A percentile compares a stretch with the other conserved stretches of the same genome.
Evolutionary conservation across 2,888 invertebrate genomes (phyloP).

Genomic region (Drosophila picticornis): DNA sequence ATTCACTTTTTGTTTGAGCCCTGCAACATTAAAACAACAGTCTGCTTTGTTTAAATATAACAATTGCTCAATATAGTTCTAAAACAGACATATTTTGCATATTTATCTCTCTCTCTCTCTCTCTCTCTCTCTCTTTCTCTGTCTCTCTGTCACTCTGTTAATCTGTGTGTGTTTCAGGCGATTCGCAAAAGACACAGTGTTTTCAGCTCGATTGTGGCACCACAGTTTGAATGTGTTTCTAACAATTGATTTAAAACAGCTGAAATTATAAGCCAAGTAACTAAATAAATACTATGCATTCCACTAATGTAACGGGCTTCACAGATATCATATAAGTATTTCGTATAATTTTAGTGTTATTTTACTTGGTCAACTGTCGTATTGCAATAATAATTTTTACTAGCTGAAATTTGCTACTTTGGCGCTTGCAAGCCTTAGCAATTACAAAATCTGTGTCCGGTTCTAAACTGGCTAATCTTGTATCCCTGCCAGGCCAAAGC

Average conservation of each 20-base stretch:
- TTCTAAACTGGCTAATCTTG: conserved; percentile 38
- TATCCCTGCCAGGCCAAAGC: conserved; percentile 35
- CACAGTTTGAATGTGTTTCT: neutral
- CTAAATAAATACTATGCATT: no score
- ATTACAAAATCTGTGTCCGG: conserved; percentile 13
- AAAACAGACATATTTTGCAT: neutral
- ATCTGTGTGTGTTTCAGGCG: neutral
- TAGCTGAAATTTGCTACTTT: conserved; percentile 7
- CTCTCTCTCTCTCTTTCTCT: neutral
- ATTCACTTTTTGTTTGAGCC: neutral
- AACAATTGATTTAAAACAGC: neutral
- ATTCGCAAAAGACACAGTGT: neutral
- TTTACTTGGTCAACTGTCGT: conserved; percentile 7
- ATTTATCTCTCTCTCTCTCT: neutral
- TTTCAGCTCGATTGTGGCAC: neutral
- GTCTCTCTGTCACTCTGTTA: neutral
- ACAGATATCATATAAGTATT: neutral
- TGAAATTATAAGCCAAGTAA: neutral
- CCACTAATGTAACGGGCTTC: neutral
- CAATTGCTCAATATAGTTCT: neutral
- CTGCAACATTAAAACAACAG: neutral
- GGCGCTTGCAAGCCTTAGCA: neutral
- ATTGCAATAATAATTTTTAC: neutral
- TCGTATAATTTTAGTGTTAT: neutral
- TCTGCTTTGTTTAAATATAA: neutral